Conservation (phyloP, 92 coral and sea anemone genomes). For the Porites divaricata region DNA sequence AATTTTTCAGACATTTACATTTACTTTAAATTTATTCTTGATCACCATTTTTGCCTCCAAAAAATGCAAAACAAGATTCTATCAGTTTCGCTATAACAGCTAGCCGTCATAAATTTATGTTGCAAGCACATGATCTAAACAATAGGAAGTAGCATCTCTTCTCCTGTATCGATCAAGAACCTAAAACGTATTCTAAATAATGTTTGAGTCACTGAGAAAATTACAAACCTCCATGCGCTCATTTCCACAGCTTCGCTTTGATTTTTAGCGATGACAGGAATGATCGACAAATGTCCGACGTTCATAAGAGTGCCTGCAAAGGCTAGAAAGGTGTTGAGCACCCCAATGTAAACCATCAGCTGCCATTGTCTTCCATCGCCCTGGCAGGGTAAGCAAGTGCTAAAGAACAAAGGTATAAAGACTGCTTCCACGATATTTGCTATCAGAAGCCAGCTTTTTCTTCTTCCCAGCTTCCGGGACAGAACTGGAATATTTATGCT, state of each 20-base stretch:
- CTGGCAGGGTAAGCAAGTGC: not conserved
- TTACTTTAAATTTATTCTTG: no score
- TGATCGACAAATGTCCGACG: not conserved
- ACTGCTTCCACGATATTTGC: not conserved
- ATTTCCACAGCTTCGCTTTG: not conserved
- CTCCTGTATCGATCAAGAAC: no score
- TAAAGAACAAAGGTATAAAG: not conserved
- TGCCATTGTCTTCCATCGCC: not conserved
- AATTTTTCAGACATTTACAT: no score
- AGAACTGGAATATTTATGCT: not conserved
- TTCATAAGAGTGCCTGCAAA: not conserved
- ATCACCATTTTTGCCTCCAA: no score
- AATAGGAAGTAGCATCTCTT: no score
- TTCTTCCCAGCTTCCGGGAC: not conserved
- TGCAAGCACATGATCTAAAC: no score
- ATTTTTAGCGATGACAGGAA: not conserved
- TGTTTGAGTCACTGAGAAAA: not conserved
- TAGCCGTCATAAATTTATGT: no score
- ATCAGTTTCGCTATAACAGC: no score
- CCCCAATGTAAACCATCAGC: not conserved
- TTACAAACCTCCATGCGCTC: not conserved
- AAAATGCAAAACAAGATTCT: no score
- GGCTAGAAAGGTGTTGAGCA: not conserved
- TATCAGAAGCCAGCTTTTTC: constrained; percentile 4
- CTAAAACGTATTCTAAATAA: not conserved